A percentile compares a stretch with the other conserved stretches of the same genome.
Conservation (phyloP, 2,888 invertebrate species). For the Esperia sulphurella region DNA sequence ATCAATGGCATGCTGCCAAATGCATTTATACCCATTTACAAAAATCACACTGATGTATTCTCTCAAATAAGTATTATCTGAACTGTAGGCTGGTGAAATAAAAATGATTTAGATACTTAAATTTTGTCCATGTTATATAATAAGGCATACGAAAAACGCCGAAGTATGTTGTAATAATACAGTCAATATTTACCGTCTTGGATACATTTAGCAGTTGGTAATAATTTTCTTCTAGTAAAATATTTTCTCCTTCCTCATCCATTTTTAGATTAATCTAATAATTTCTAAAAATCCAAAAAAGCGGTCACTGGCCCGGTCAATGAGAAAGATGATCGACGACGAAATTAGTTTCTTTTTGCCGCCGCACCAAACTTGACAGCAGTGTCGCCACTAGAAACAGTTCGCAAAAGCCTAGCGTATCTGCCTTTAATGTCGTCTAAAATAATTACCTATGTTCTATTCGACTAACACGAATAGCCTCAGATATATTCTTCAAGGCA, state of each 20-base stretch:
- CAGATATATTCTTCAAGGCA: no score
- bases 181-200: constrained; percentile 83
- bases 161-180: constrained; percentile 19
- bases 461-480: no score
- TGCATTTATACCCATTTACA: not conserved
- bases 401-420: no score
- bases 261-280: constrained; percentile 55
- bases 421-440: no score
- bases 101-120: constrained; percentile 23
- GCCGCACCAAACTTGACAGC: constrained; percentile 28
- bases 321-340: constrained; percentile 7
- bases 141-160: constrained; percentile 34
- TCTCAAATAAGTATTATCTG: no score
- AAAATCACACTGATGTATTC: no score
- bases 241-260: constrained; percentile 85
- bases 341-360: constrained; percentile 31
- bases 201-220: constrained; percentile 93
- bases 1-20: constrained; percentile 3
- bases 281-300: constrained; percentile 17
- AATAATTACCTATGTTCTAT: no score
- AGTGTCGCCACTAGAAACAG: not conserved
- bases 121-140: constrained; percentile 36
- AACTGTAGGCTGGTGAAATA: constrained; percentile 30
- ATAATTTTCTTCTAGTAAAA: constrained; percentile 88
- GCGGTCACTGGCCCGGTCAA: constrained; percentile 11